These are phyloP conservation scores for Ancistrus triradiatus DNA, from an alignment of 2,113 vertebrate species.

Conservation along the genomic window DNA sequence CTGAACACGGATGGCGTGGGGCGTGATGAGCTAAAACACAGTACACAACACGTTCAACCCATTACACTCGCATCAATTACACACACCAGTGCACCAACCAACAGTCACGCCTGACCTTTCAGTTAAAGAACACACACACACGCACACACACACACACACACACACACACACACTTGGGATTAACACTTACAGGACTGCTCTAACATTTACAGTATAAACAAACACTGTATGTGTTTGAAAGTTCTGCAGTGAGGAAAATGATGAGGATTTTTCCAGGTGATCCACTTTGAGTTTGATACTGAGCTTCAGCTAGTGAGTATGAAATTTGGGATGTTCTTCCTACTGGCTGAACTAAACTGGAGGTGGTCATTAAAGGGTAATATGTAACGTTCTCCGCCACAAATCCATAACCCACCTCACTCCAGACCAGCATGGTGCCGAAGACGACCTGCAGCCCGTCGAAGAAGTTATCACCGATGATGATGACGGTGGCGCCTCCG, in stretches of 20 bases:
- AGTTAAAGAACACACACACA: conserved; percentile 2
- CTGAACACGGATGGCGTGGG: conserved; percentile 83
- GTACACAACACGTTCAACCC: conserved; percentile 35
- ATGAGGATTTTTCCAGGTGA: too few relatives aligned
- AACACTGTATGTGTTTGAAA: too few relatives aligned
- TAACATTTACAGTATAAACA: too few relatives aligned
- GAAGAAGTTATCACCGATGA: conserved; percentile 96
- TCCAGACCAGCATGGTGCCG: conserved; percentile 92
- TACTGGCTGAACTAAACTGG: too few relatives aligned
- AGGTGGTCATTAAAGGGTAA: too few relatives aligned
- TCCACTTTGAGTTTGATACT: too few relatives aligned
- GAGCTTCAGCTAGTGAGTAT: too few relatives aligned
- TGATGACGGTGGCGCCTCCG: conserved; percentile 90
- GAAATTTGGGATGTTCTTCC: too few relatives aligned
- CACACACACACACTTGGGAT: too few relatives aligned
- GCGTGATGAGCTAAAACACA: conserved; percentile 78
- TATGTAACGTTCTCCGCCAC: too few relatives aligned
- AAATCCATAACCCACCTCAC: conserved; percentile 90
- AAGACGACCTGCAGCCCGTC: conserved; percentile 93
- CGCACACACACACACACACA: background rate
- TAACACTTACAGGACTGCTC: too few relatives aligned
- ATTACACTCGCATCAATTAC: conserved; percentile 28
- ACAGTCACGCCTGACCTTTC: conserved; percentile 14
- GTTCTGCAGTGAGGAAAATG: too few relatives aligned
- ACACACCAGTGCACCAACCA: conserved; percentile 1